Evolutionary conservation across 1,140 invertebrate genomes (phyloP).

Genomic region (Potamilus streckersoni): DNA sequence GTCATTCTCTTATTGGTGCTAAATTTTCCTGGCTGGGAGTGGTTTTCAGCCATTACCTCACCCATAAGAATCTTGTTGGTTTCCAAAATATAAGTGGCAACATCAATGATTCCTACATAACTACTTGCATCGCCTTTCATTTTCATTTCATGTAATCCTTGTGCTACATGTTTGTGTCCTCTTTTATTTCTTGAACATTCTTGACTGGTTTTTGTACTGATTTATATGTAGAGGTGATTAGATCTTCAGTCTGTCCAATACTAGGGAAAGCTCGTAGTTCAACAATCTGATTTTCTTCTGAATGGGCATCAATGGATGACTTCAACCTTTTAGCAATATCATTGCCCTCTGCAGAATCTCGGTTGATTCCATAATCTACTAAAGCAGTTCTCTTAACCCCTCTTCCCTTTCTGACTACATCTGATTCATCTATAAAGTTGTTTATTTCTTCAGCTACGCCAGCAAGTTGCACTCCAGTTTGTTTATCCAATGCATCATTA

Average conservation of each 20-base stretch:
- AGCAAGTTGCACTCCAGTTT: constrained; percentile 5
- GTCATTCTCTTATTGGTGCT: neutral
- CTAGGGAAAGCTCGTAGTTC: neutral
- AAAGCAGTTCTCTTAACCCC: neutral
- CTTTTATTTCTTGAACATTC: constrained; percentile 1
- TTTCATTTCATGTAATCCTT: constrained; percentile 3
- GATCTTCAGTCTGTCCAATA: neutral
- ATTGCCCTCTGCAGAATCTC: neutral
- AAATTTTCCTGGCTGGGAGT: neutral
- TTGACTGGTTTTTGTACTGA: neutral
- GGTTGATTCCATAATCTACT: neutral
- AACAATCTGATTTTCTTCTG: neutral
- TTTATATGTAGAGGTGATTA: neutral
- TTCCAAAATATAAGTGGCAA: neutral
- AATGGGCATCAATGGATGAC: too few species aligned
- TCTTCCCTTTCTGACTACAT: neutral
- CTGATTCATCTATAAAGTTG: neutral
- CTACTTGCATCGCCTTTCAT: neutral
- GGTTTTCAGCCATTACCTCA: neutral
- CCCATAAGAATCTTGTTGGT: constrained; percentile 2
- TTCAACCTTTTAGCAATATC: too few species aligned
- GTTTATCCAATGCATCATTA: neutral
- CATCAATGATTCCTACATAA: neutral
- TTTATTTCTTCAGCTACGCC: neutral
- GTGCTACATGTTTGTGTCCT: neutral